A percentile compares a stretch with the other conserved stretches of the same genome.
phyloP scores from a whole-genome alignment of 2,797 vertebrate species.

The Eleutherodactylus coqui region DNA sequence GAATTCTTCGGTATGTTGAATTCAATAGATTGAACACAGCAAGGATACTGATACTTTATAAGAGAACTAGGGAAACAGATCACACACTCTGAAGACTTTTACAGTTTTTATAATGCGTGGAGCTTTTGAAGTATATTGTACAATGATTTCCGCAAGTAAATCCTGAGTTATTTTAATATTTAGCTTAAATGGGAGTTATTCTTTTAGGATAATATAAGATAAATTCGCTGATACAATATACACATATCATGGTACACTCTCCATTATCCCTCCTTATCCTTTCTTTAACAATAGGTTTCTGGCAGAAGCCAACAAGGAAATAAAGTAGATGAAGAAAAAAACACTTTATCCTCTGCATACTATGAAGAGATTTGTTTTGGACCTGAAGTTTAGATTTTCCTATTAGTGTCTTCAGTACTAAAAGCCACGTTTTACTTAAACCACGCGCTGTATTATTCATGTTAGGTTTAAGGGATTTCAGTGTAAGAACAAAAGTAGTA shows the following conservation, averaged over 20 bases:
- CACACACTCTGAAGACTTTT: neutral
- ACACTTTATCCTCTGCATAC: conserved; percentile 16
- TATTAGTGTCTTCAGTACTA: conserved; percentile 4
- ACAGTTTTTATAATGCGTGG: neutral
- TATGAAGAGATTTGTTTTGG: neutral
- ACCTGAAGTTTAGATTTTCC: conserved; percentile 2
- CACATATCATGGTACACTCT: neutral
- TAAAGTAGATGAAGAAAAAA: conserved; percentile 4
- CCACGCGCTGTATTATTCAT: conserved; percentile 5
- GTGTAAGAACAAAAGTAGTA: conserved; percentile 6
- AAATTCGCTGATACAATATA: neutral
- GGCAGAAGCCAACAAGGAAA: neutral
- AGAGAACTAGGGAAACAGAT: neutral
- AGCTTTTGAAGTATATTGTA: neutral
- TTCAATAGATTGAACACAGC: too few relatives aligned
- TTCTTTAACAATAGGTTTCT: neutral
- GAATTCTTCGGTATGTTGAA: neutral
- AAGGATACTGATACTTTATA: too few relatives aligned
- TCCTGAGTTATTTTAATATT: neutral
- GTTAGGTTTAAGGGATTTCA: conserved; percentile 16
- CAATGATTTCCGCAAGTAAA: neutral
- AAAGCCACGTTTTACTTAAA: conserved; percentile 20
- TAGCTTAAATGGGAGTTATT: neutral
- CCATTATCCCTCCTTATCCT: neutral
- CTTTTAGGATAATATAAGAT: neutral